These are phyloP conservation scores for Onychomys arenicola DNA, from an alignment of 2,797 vertebrate species.

Conservation along the genomic window DNA sequence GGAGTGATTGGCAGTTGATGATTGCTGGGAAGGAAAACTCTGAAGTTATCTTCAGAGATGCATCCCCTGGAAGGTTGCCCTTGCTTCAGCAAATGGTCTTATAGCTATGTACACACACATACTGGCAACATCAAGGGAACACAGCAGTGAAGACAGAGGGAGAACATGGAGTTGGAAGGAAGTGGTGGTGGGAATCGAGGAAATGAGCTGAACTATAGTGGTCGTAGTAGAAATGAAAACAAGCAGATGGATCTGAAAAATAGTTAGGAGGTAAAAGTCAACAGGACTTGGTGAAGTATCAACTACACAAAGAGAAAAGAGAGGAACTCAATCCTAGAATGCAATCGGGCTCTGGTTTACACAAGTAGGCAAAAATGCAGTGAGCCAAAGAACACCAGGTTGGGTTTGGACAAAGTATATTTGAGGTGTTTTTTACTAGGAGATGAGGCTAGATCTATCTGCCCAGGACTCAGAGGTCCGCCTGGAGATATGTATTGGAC, in stretches of 20 bases:
- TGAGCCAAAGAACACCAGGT: neutral
- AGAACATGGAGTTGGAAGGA: neutral
- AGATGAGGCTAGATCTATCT: conserved; percentile 3
- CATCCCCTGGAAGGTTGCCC: neutral
- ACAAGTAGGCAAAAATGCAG: no score
- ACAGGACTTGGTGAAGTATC: conserved; percentile 6
- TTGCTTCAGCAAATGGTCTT: neutral
- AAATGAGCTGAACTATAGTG: neutral
- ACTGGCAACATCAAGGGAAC: neutral
- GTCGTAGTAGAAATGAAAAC: neutral
- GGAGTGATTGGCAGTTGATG: neutral
- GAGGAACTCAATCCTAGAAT: neutral
- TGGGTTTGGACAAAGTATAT: conserved; percentile 16
- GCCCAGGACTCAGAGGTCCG: neutral
- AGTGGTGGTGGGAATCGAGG: neutral
- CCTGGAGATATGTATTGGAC: conserved; percentile 5
- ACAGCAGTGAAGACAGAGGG: neutral
- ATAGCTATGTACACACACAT: neutral
- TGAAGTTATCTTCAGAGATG: neutral
- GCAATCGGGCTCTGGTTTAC: neutral
- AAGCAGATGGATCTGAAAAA: conserved; percentile 37
- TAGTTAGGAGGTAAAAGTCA: conserved; percentile 40
- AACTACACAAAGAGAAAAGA: neutral
- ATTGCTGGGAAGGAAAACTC: neutral
- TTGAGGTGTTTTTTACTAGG: neutral